Evolutionary conservation across 1,140 invertebrate species (phyloP).

Genomic region (Drosophila bocqueti): DNA sequence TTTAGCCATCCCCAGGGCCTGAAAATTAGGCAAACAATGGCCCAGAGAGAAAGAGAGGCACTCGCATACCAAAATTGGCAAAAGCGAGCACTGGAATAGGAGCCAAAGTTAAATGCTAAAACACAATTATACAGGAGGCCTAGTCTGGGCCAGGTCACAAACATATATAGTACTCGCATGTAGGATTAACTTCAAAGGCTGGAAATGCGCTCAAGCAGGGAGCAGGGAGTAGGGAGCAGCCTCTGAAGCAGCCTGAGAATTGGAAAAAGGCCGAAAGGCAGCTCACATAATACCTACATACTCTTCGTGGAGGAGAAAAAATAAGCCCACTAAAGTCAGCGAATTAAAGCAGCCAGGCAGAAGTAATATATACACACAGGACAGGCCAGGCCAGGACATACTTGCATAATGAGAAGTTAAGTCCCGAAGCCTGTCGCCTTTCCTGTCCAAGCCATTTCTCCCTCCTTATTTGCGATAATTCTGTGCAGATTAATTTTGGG

Average conservation of each 20-base stretch:
- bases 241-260: slow-evolving; percentile 45
- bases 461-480: slow-evolving; percentile 14
- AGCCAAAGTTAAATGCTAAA: slow-evolving; percentile 82
- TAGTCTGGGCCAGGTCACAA: slow-evolving; percentile 46
- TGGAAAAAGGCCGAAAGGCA: slow-evolving; percentile 25
- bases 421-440: slow-evolving; percentile 19
- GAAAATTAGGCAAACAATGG: slow-evolving; percentile 78
- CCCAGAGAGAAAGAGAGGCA: neutral
- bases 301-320: neutral
- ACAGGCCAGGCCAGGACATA: slow-evolving; percentile 5
- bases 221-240: slow-evolving; percentile 5
- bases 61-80: slow-evolving; percentile 65
- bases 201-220: slow-evolving; percentile 72
- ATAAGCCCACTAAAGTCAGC: slow-evolving; percentile 41
- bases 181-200: slow-evolving; percentile 82
- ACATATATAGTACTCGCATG: slow-evolving; percentile 55
- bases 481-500: slow-evolving; percentile 73
- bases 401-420: slow-evolving; percentile 62
- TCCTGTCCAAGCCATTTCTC: slow-evolving; percentile 39
- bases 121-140: slow-evolving; percentile 72
- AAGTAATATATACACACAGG: slow-evolving; percentile 59
- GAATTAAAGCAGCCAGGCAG: slow-evolving; percentile 66
- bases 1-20: slow-evolving; percentile 37
- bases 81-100: slow-evolving; percentile 34
- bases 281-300: slow-evolving; percentile 5